Base-by-base conservation (phyloP, 2,888 invertebrate species). In the Stramonita haemastoma region DNA sequence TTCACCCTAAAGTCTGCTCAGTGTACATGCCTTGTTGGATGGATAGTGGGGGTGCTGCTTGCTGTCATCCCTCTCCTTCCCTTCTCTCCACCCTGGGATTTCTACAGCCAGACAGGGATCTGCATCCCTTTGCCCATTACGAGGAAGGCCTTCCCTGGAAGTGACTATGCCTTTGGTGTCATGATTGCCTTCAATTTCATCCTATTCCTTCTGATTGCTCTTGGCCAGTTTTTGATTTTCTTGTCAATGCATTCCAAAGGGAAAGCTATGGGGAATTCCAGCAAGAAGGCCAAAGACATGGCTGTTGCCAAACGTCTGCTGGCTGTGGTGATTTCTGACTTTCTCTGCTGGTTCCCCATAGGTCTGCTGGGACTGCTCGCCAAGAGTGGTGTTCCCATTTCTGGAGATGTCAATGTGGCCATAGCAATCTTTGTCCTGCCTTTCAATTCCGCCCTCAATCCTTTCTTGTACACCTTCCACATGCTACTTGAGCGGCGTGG, bases 381-480 rank as follows among this genome's bases (percentile, higher is more conserved):
- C 11, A 56, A 86, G 8, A 60, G 84, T 26, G 90, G 89, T 2
- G 56, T 32, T 2, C 90, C 90, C 0, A 87, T 90, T 6, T 89
- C 90, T 17, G 90, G 90, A 4, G 89, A 87, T 46, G 85, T 90
- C 87, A 89, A 89, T 73, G 87, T 90, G 19, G 89, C 87, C 0
- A 85, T 89, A 26, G 87, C 90, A 0, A 87, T 97, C 29, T 96
- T 97, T 92, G 95, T 97, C 0, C 94, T 97, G 56, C 97, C 97
- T 0, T 94, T 97, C 81, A 97, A 97, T 93, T 96, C 96, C 0
- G 96, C 96, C 32, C 95, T 97, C 56, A 97, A 97, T 92, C 97
- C 96, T 1, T 90, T 90, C 87, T 66, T 90, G 57, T 90, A 90
- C 86, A 90, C 90, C 32, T 84, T 89, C 36, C 89, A 90, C 87